Evolutionary conservation across 1,140 invertebrate species (phyloP).

Genomic region (Pissodes strobi): DNA sequence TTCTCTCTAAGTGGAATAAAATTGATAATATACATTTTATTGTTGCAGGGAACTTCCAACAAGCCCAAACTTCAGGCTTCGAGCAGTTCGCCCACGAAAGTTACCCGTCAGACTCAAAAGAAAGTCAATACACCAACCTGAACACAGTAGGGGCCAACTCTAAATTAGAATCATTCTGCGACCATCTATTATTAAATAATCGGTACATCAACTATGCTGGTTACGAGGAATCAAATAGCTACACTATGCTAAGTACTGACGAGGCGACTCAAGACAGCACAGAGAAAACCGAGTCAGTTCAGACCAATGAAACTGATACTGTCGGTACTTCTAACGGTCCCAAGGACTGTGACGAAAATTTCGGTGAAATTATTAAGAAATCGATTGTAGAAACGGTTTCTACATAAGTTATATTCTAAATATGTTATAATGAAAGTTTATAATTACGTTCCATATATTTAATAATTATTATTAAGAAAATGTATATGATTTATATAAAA

Average conservation of each 20-base stretch:
- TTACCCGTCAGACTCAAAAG: conserved; percentile 50
- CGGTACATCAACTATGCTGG: conserved; percentile 61
- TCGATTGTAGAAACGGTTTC: conserved; percentile 89
- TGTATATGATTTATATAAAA: conserved; percentile 56
- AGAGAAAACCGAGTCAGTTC: conserved; percentile 11
- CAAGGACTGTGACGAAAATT: conserved; percentile 72
- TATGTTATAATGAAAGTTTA: conserved; percentile 39
- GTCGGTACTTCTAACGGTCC: conserved; percentile 21
- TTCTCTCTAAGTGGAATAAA: too few species aligned
- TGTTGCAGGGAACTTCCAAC: conserved; percentile 27
- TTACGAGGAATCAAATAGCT: conserved; percentile 47
- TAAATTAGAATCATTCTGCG: conserved; percentile 73
- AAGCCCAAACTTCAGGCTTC: conserved; percentile 38
- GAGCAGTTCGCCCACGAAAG: conserved; percentile 50
- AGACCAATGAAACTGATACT: conserved; percentile 24
- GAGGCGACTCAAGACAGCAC: conserved; percentile 14
- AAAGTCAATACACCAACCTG: conserved; percentile 61
- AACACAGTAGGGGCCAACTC: conserved; percentile 62
- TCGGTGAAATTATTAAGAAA: conserved; percentile 91
- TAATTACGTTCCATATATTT: conserved; percentile 51
- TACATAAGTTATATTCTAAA: conserved; percentile 62
- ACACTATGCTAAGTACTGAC: conserved; percentile 34
- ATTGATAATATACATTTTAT: background rate
- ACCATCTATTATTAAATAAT: conserved; percentile 60
- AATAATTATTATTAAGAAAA: conserved; percentile 46